These are phyloP conservation scores for Toxotes jaculatrix DNA, from an alignment of 2,113 vertebrate species.

Conservation along the genomic window DNA sequence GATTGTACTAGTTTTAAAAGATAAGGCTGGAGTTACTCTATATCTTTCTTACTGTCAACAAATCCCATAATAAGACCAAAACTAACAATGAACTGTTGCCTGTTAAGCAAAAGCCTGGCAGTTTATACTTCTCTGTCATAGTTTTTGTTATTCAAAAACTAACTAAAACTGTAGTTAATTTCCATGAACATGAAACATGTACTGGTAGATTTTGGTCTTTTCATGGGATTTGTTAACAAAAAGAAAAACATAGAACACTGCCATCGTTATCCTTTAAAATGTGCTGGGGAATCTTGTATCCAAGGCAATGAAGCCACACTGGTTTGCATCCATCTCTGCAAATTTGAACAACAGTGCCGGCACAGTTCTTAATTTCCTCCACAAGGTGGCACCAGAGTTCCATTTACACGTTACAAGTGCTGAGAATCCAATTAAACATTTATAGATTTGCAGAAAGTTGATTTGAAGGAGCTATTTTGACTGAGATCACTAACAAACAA, in stretches of 20 bases:
- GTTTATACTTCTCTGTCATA: neutral
- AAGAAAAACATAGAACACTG: neutral
- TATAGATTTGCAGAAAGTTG: neutral
- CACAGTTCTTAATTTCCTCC: slow-evolving; percentile 31
- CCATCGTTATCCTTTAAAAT: slow-evolving; percentile 12
- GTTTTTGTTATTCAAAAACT: no score
- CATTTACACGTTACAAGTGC: neutral
- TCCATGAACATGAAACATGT: neutral
- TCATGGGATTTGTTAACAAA: slow-evolving; percentile 1
- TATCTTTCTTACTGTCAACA: neutral
- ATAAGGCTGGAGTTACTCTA: neutral
- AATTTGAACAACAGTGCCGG: neutral
- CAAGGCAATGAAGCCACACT: slow-evolving; percentile 45
- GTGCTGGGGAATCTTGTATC: slow-evolving; percentile 8
- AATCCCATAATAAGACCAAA: neutral
- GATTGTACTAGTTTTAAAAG: neutral
- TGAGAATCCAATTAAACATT: neutral
- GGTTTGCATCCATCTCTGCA: slow-evolving; percentile 59
- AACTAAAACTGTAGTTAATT: neutral
- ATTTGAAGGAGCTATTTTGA: slow-evolving; percentile 4
- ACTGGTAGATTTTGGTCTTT: neutral
- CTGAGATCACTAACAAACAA: neutral
- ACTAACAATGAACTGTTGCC: neutral
- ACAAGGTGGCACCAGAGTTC: slow-evolving; percentile 65
- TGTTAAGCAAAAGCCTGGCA: neutral